Evolutionary conservation across 2,113 vertebrate species (phyloP), one percentile per base, ranked within the genome.

Genomic region (Peromyscus polionotus): DNA sequence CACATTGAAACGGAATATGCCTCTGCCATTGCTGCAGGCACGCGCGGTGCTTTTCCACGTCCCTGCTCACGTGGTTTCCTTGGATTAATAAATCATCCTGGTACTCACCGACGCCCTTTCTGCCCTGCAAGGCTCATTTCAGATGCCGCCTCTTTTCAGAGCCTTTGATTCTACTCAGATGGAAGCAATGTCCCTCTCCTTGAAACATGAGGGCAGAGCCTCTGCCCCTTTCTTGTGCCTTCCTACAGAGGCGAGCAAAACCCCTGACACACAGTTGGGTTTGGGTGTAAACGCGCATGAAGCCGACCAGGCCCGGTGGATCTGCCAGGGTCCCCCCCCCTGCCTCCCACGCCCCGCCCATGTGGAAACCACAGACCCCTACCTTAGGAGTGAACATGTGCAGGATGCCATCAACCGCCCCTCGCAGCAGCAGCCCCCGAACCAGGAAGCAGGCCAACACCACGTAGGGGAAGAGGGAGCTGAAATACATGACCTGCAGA

Each of bases 361-460:
- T 24, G 26, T 36, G 24, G n/a, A 63, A 70, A 83, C 24, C 33
- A 12, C 45, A n/a, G 20, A 17, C 7, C 33, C 99, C 99, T 98
- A 99, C 99, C 99, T 99, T 99, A 31, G 99, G 99, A 0, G 99
- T 99, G 98, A 99, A 99, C 99, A 99, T 99, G 98, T 99, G 99
- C 95, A 99, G 98, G 94, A 99, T 99, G 70, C 99, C 99, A 2
- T 99, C 99, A 42, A 99, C 98, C 0, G 99, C 99, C 20, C 99
- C 99, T 1, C 99, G 99, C 93, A 99, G 99, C 97, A 99, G 96
- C 75, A 99, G 98, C 0, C 99, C 99, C 85, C 99, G 98, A 65
- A 99, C 99, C 98, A 99, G 98, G 98, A 99, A 99, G 97, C 99
- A 99, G 98, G 99, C 99, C n/a, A 99, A 99, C 96, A 99, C 99